A percentile compares a stretch with the other conserved stretches of the same genome.
These are phyloP conservation scores for Paracentrotus lividus DNA, from an alignment of 53 echinoderm and acorn worm species.

Conservation along the genomic window DNA sequence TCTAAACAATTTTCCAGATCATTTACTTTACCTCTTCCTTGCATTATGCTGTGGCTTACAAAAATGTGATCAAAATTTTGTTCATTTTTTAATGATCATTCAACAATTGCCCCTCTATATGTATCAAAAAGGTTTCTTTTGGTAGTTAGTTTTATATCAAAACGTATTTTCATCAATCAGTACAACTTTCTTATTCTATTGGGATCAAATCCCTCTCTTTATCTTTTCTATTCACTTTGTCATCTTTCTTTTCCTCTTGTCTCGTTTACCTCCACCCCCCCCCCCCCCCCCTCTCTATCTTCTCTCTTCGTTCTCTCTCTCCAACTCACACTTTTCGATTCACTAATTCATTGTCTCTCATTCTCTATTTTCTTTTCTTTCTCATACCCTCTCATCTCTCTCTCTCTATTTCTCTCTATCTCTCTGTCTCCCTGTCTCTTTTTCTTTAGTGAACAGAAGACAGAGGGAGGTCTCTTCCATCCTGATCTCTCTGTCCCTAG, in stretches of 20 bases:
- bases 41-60: conserved; percentile 11
- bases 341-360: background rate
- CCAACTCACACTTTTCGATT: no score
- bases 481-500: conserved; percentile 14
- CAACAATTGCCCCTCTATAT: background rate
- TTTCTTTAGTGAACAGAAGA: background rate
- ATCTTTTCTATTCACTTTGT: background rate
- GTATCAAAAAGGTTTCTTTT: background rate
- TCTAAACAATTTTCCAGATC: conserved; percentile 39
- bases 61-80: background rate
- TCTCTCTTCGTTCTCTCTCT: background rate
- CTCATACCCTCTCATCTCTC: background rate
- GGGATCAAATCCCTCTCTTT: background rate
- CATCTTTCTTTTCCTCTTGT: no score
- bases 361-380: background rate
- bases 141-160: no score
- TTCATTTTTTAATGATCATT: background rate
- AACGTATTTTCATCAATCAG: no score
- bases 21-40: conserved; percentile 31
- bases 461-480: background rate
- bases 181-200: no score
- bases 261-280: no score
- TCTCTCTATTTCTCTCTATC: background rate
- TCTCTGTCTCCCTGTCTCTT: background rate
- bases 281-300: no score